Conservation (phyloP, 2,888 invertebrate species). For the Pachymerium ferrugineum region DNA sequence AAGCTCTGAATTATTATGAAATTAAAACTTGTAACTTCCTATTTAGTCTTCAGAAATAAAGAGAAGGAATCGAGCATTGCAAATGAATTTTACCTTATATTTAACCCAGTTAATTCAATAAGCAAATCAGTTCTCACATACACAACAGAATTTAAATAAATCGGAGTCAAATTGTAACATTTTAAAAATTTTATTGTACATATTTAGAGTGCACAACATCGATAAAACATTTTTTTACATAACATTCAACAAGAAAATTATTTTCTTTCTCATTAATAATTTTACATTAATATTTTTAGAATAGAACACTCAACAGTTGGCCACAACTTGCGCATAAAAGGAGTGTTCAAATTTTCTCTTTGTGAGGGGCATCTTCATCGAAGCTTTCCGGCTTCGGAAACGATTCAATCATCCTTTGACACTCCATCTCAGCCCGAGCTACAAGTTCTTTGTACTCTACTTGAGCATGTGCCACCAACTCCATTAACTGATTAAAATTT, state of each 20-base stretch:
- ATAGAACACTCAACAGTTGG: neutral
- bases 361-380: neutral
- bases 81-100: neutral
- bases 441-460: constrained; percentile 6
- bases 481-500: constrained; percentile 33
- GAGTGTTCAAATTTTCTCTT: neutral
- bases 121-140: too few relatives aligned
- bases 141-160: too few relatives aligned
- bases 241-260: neutral
- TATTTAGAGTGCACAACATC: neutral
- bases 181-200: too few relatives aligned
- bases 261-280: neutral
- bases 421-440: neutral
- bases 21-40: constrained; percentile 34
- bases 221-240: constrained; percentile 20
- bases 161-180: too few relatives aligned
- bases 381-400: neutral
- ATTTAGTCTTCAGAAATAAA: constrained; percentile 35
- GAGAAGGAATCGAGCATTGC: constrained; percentile 31
- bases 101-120: too few relatives aligned
- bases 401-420: neutral
- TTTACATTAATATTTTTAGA: neutral
- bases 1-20: constrained; percentile 35
- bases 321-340: neutral
- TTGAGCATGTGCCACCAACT: constrained; percentile 16